Percentiles rank a stretch among this genome's conserved stretches.
Conservation (phyloP, 2,113 vertebrate species). For the Lonchura striata region DNA sequence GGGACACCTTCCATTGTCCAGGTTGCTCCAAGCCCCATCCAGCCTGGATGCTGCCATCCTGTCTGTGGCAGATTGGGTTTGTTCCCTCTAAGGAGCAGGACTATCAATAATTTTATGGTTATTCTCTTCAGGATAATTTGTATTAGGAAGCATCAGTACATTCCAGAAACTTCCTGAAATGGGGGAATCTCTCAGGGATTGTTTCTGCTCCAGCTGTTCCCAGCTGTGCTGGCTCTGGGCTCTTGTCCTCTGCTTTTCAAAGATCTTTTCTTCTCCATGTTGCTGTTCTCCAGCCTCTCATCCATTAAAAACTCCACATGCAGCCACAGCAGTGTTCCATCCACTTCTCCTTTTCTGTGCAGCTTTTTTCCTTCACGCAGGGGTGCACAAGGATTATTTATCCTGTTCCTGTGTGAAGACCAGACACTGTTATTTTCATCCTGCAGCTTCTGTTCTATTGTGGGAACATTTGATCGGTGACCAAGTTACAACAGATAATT, state of each 20-base stretch:
- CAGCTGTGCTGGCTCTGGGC: background rate
- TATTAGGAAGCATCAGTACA: background rate
- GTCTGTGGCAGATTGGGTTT: background rate
- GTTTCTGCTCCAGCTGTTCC: background rate
- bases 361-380: background rate
- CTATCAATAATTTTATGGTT: background rate
- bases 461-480: background rate
- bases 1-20: background rate
- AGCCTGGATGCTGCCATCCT: background rate
- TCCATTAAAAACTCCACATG: background rate
- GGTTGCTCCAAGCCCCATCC: background rate
- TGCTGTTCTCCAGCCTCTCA: background rate
- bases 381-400: background rate
- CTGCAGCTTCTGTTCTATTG: background rate
- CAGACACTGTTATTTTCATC: background rate
- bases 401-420: background rate
- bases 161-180: background rate
- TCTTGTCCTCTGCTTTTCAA: background rate
- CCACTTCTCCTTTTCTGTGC: background rate
- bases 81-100: background rate
- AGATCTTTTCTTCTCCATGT: background rate
- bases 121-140: background rate
- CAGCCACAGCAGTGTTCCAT: background rate
- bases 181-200: rapidly evolving
- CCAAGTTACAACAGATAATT: no score